These are phyloP conservation scores for Diarsia mendica DNA, from an alignment of 2,888 invertebrate species.

Conservation along the genomic window DNA sequence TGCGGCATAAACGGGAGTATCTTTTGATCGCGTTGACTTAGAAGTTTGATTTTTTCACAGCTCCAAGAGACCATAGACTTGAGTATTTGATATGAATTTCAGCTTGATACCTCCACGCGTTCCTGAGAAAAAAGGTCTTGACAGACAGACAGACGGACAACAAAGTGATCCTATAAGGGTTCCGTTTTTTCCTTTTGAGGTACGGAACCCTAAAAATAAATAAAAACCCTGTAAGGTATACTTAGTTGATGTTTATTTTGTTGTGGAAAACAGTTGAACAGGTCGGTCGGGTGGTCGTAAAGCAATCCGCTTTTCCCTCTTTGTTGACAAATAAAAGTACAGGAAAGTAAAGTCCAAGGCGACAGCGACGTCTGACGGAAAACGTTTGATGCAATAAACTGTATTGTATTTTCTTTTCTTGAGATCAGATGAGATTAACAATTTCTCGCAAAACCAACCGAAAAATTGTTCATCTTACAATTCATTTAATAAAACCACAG, in stretches of 20 bases:
- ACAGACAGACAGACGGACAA: no score
- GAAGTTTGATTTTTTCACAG: no score
- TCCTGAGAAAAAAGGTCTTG: no score
- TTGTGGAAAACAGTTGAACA: neutral
- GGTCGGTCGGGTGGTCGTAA: conserved; percentile 7
- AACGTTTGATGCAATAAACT: conserved; percentile 19
- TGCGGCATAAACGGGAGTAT: no score
- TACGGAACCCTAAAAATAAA: no score
- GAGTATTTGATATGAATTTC: no score
- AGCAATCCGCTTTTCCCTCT: conserved; percentile 16
- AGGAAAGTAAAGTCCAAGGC: neutral
- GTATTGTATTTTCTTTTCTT: conserved; percentile 17
- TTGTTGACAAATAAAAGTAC: conserved; percentile 30
- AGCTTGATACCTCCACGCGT: no score
- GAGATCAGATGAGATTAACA: neutral
- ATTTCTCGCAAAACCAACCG: neutral
- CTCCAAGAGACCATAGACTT: no score
- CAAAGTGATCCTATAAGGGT: no score
- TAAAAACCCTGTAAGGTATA: conserved; percentile 7
- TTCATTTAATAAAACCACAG: neutral
- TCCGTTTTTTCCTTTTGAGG: no score
- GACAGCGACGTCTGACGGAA: neutral
- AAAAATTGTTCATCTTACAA: neutral
- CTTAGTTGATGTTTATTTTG: conserved; percentile 27
- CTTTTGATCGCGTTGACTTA: no score